A percentile compares a stretch with the other conserved stretches of the same genome.
phyloP scores from a whole-genome alignment of 2,113 vertebrate genomes.

The Engystomops pustulosus region DNA sequence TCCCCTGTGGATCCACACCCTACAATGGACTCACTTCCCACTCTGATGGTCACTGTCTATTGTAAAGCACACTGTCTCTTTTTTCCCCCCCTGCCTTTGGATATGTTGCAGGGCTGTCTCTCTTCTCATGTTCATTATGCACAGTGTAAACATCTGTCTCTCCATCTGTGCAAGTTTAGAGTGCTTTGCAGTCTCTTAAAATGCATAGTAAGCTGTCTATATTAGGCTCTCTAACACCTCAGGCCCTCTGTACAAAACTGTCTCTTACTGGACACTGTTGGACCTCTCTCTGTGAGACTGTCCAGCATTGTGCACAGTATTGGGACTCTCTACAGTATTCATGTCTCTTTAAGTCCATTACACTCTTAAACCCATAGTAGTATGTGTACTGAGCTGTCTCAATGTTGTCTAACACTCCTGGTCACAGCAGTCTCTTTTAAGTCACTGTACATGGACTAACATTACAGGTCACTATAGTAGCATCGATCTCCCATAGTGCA shows the following conservation, averaged over 20 bases:
- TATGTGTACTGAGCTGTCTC: not conserved
- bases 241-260: too few species aligned
- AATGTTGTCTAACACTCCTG: too few species aligned
- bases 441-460: too few species aligned
- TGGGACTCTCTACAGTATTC: not conserved
- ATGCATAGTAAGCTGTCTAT: too few species aligned
- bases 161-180: not conserved
- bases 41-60: not conserved
- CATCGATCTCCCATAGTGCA: too few species aligned
- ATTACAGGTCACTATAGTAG: too few species aligned
- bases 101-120: not conserved
- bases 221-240: not conserved
- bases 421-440: too few species aligned
- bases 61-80: not conserved
- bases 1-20: slow-evolving; percentile 2
- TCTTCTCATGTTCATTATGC: not conserved
- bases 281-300: not conserved
- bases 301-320: not conserved
- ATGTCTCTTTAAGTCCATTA: not conserved
- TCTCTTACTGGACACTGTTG: too few species aligned
- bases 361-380: too few species aligned
- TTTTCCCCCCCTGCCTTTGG: not conserved
- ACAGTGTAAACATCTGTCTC: not conserved
- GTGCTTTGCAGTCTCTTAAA: not conserved
- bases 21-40: not conserved